Evolutionary conservation across 2,888 invertebrate species (phyloP).

Genomic region (Cephonodes hylas): DNA sequence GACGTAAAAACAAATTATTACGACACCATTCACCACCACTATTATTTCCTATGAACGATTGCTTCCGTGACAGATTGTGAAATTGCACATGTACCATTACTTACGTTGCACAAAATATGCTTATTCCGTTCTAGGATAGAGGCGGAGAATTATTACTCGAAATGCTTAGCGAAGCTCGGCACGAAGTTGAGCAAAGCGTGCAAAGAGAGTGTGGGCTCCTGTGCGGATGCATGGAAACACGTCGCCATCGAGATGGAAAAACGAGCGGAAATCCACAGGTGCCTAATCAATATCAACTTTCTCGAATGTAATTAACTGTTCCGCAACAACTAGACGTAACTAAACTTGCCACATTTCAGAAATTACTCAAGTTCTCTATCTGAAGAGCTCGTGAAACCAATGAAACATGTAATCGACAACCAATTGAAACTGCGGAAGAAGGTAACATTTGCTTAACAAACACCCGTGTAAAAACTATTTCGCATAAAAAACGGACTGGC

Average conservation of each 20-base stretch:
- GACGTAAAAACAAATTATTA: constrained; percentile 39
- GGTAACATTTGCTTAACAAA: constrained; percentile 57
- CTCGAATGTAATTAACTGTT: background rate
- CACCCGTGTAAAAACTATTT: background rate
- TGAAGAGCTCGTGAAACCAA: constrained; percentile 94
- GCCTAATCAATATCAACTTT: constrained; percentile 17
- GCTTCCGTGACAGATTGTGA: constrained; percentile 30
- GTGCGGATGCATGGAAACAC: constrained; percentile 95
- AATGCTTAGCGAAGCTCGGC: constrained; percentile 93
- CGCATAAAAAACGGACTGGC: background rate
- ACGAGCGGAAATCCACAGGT: constrained; percentile 93
- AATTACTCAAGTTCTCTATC: constrained; percentile 88
- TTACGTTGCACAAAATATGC: constrained; percentile 20
- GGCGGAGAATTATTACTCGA: constrained; percentile 94
- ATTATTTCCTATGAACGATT: constrained; percentile 32
- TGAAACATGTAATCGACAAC: constrained; percentile 86
- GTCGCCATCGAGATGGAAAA: constrained; percentile 96
- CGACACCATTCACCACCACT: constrained; percentile 26
- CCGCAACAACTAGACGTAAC: constrained; percentile 16
- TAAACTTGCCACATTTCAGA: constrained; percentile 67
- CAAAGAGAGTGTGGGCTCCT: constrained; percentile 87
- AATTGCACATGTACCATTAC: constrained; percentile 1
- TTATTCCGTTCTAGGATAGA: constrained; percentile 86
- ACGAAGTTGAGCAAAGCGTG: constrained; percentile 91
- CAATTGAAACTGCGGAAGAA: constrained; percentile 87